Conservation (phyloP, 2,888 invertebrate genomes). For the Rotaria socialis region DNA sequence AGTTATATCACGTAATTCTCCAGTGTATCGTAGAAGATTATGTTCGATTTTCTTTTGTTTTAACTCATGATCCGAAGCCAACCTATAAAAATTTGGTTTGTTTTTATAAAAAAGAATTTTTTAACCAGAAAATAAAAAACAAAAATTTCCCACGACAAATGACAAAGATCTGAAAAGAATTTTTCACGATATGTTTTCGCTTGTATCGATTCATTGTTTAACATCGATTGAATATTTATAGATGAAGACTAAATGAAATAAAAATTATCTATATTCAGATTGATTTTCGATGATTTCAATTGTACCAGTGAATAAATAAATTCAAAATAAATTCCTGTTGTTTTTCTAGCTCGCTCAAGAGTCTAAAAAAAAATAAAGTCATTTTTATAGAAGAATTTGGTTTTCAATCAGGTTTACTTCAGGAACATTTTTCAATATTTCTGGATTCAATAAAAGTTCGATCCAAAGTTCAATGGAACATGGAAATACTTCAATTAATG, state of each 20-base stretch:
- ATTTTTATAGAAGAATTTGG: too few relatives aligned
- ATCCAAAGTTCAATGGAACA: slow-evolving; percentile 26
- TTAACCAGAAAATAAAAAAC: too few relatives aligned
- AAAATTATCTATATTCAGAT: too few relatives aligned
- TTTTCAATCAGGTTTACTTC: neutral
- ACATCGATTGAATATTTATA: neutral
- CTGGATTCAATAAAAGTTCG: neutral
- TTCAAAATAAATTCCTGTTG: neutral
- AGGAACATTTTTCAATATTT: neutral
- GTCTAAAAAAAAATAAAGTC: neutral
- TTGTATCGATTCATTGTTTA: neutral
- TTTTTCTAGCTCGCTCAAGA: neutral
- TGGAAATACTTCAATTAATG: neutral
- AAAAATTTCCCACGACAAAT: neutral
- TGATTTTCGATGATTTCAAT: too few relatives aligned
- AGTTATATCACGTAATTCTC: neutral
- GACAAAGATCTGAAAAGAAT: slow-evolving; percentile 16
- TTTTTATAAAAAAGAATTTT: too few relatives aligned
- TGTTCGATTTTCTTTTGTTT: neutral
- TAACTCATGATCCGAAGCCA: neutral
- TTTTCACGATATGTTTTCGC: neutral
- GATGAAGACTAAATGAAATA: neutral
- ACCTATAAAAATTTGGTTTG: neutral
- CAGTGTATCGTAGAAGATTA: neutral
- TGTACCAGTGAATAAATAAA: neutral